Percentiles rank a stretch among this genome's conserved stretches.
phyloP scores from a whole-genome alignment of 1,140 invertebrate genomes.

The Prorops nasuta region DNA sequence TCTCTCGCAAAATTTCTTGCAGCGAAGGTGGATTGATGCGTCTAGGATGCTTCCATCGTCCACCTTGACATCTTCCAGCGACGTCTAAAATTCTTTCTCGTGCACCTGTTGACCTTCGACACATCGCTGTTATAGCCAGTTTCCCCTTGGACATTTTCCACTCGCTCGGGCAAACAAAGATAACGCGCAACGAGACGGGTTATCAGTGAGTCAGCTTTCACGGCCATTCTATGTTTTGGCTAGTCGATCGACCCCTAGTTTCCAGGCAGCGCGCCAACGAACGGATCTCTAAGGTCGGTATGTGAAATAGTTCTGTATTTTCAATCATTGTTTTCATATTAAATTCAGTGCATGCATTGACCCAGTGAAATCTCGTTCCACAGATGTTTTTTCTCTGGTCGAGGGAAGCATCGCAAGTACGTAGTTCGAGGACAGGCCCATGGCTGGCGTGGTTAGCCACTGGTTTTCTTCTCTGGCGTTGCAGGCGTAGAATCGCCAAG shows the following conservation, averaged over 20 bases:
- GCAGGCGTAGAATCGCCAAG: conserved; percentile 32
- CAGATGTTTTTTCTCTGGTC: conserved; percentile 51
- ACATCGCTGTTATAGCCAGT: conserved; percentile 2
- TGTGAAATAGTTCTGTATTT: not conserved
- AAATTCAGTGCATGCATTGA: too few species aligned
- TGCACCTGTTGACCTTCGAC: not conserved
- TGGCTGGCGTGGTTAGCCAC: conserved; percentile 51
- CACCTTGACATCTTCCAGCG: not conserved
- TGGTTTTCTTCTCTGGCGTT: conserved; percentile 40
- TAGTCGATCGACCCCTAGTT: conserved; percentile 37
- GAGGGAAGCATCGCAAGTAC: conserved; percentile 26
- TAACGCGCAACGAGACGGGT: conserved; percentile 26
- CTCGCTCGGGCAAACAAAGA: not conserved
- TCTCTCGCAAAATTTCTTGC: too few species aligned
- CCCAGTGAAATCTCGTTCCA: too few species aligned
- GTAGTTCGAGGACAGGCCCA: conserved; percentile 30
- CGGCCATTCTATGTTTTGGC: conserved; percentile 47
- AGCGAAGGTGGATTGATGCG: too few species aligned
- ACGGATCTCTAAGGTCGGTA: conserved; percentile 50
- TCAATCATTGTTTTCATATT: too few species aligned
- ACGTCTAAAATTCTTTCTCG: not conserved
- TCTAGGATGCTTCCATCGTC: too few species aligned
- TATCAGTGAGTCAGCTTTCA: conserved; percentile 32
- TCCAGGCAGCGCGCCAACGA: conserved; percentile 42
- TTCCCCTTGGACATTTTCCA: not conserved